Conservation (phyloP, 1,140 invertebrate species). For the Cydia strobilella region DNA sequence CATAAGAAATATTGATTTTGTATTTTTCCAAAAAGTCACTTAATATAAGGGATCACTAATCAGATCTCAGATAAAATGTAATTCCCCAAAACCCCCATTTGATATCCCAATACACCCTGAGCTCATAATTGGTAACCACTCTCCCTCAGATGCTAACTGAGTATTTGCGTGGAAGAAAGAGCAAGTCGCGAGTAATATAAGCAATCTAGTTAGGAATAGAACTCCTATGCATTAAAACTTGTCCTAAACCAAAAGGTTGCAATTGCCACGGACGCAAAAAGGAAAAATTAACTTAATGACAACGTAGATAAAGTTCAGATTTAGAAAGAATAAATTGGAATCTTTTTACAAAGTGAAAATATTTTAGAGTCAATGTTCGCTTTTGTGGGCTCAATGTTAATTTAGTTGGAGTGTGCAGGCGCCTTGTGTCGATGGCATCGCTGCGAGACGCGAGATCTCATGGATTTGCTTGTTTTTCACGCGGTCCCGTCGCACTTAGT, state of each 20-base stretch:
- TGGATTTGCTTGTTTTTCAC: not conserved
- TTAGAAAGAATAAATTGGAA: not conserved
- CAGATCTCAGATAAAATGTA: not conserved
- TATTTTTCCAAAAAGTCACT: too few species aligned
- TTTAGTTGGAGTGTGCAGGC: not conserved
- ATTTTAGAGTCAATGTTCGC: not conserved
- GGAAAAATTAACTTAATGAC: not conserved
- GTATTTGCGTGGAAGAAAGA: conserved; percentile 1
- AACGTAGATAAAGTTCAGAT: not conserved
- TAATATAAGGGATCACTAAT: not conserved
- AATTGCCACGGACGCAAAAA: not conserved
- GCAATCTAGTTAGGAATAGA: conserved; percentile 7
- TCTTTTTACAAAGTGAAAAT: not conserved
- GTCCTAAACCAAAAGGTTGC: not conserved
- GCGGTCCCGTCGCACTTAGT: not conserved
- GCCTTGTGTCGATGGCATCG: not conserved
- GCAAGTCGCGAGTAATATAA: not conserved
- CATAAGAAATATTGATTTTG: too few species aligned
- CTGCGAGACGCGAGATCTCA: not conserved
- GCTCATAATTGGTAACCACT: not conserved
- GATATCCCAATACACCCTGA: not conserved
- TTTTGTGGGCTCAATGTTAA: conserved; percentile 1
- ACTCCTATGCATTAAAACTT: conserved; percentile 8
- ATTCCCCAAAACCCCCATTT: not conserved
- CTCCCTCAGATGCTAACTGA: conserved; percentile 1